These are phyloP conservation scores for Melanotaenia pygmaea DNA, from an alignment of 2,797 vertebrate genomes.

Conservation along the genomic window DNA sequence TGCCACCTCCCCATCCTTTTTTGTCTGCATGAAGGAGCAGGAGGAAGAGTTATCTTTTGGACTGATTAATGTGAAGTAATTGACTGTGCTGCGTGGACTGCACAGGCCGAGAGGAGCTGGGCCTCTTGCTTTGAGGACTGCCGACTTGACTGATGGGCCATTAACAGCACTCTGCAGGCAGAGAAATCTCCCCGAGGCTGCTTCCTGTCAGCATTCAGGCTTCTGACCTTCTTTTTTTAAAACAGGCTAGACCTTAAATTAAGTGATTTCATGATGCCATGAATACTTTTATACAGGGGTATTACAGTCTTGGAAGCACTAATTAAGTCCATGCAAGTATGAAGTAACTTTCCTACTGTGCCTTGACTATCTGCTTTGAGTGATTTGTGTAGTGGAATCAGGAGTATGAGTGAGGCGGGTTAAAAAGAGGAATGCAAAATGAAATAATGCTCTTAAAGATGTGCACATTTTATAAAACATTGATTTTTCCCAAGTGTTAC, in stretches of 20 bases:
- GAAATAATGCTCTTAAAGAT: no score
- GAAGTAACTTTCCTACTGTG: constrained; percentile 14
- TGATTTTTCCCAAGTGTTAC: no score
- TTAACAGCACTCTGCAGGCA: constrained; percentile 60
- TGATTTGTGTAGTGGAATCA: constrained; percentile 5
- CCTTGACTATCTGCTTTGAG: constrained; percentile 10
- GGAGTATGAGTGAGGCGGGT: not conserved
- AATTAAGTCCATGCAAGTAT: constrained; percentile 34
- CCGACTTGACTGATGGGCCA: constrained; percentile 67
- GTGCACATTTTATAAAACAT: no score
- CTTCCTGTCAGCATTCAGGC: constrained; percentile 58
- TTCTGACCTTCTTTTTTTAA: constrained; percentile 74
- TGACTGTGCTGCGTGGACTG: constrained; percentile 52
- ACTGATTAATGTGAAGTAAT: constrained; percentile 76
- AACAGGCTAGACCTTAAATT: constrained; percentile 71
- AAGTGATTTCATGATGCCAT: constrained; percentile 54
- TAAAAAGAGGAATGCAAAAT: no score
- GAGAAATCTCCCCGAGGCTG: constrained; percentile 63
- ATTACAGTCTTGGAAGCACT: constrained; percentile 39
- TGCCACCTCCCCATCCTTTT: constrained; percentile 34
- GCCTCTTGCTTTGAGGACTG: constrained; percentile 59
- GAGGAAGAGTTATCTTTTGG: constrained; percentile 54
- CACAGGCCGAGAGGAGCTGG: constrained; percentile 39
- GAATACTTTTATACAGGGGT: constrained; percentile 37
- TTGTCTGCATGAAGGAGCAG: constrained; percentile 51